Evolutionary conservation across 2,888 invertebrate genomes (phyloP), one percentile per base, ranked within the genome.

Genomic region (Tipula unca): DNA sequence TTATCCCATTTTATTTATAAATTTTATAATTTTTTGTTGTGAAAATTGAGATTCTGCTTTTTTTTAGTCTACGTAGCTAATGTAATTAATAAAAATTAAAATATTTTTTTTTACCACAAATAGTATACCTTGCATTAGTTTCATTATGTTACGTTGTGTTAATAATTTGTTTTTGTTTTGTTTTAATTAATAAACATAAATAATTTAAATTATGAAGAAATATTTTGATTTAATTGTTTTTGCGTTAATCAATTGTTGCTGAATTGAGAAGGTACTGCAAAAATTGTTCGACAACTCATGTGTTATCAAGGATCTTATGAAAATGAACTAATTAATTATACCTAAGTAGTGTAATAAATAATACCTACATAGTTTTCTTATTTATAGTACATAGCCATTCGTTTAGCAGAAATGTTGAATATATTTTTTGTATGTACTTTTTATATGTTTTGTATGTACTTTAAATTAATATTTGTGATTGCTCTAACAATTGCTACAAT

Each of bases 41-140:
- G 48, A 48, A 48, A 48, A 69, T 69, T 69, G 69, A 69, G 25
- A 69, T 69, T 25, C 25, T 69, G 17, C n/a, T n/a, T n/a, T n/a
- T n/a, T n/a, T 54, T 54, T 54, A 82, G 29, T n/a, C n/a, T 82
- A 25, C 8, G 29, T 82, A 32, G n/a, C n/a, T 32, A 32, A n/a
- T 32, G 13, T 13, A 29, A 29, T 32, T 83, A 83, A 83, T n/a
- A 83, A 83, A 83, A 83, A 83, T 83, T 83, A 32, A 83, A 14
- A 29, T 82, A 29, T 82, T 82, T 83, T 83, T 29, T 32, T 83
- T 83, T 83, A 83, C 83, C 35, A 83, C 83, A 83, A 83, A 32
- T 32, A 83, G 83, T 83, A 83, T 83, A 83, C 83, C 29, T 83
- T 83, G 83, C 83, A 83, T 83, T 83, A 83, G 83, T 83, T 83